These are phyloP conservation scores for Alaudala cheleensis DNA, from an alignment of 2,113 vertebrate species.

Conservation along the genomic window DNA sequence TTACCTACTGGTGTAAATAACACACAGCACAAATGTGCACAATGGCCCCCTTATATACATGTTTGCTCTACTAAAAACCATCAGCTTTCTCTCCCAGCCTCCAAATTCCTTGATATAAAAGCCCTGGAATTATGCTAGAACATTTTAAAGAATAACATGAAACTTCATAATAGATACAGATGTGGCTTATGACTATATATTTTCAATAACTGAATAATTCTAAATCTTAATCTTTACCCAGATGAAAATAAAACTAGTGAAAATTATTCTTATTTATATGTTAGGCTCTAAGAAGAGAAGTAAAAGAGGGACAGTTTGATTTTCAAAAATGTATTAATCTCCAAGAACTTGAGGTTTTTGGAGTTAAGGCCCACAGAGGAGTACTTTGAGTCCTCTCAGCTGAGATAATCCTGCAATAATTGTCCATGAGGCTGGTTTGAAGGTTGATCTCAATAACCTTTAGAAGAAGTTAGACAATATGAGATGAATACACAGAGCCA, in stretches of 20 bases:
- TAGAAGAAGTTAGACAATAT: not conserved
- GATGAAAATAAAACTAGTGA: not conserved
- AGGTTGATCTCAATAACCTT: conserved; percentile 1
- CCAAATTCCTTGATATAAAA: not conserved
- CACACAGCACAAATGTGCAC: not conserved
- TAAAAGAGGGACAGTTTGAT: not conserved
- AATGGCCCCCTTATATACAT: accelerated
- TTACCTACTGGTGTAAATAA: not conserved
- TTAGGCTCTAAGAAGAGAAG: not conserved
- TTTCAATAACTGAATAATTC: not conserved
- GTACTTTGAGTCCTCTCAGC: not conserved
- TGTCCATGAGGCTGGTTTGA: not conserved
- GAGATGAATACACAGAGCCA: not conserved
- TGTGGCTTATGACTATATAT: not conserved
- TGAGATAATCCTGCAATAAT: not conserved
- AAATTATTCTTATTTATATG: not conserved
- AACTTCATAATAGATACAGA: not conserved
- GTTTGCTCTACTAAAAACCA: not conserved
- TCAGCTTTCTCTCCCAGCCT: not conserved
- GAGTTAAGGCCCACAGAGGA: not conserved
- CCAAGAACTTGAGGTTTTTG: not conserved
- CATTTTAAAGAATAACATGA: not conserved
- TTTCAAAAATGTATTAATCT: not conserved
- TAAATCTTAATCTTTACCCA: not conserved
- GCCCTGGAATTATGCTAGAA: not conserved